Evolutionary conservation across 2,797 vertebrate genomes (phyloP).

Genomic region (Orestias chungarensis): DNA sequence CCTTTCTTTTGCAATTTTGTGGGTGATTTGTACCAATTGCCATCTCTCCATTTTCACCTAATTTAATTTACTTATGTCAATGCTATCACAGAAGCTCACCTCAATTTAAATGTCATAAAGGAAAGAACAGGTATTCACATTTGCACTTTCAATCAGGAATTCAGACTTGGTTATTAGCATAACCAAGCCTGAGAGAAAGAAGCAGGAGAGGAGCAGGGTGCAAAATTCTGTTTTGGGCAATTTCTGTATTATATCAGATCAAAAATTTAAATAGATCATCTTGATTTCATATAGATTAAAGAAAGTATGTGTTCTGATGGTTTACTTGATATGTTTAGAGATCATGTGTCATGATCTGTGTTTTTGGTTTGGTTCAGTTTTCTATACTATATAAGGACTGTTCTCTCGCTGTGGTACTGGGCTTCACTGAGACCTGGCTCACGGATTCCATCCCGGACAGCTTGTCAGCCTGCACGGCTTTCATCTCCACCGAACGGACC

Average conservation of each 20-base stretch:
- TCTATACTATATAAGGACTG: no score
- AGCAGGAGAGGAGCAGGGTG: slow-evolving; percentile 23
- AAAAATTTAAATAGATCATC: background rate
- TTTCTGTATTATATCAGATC: slow-evolving; percentile 14
- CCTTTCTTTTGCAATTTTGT: slow-evolving; percentile 78
- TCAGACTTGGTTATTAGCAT: slow-evolving; percentile 51
- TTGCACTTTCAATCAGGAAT: slow-evolving; percentile 51
- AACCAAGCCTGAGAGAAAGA: slow-evolving; percentile 39
- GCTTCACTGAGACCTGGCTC: no score
- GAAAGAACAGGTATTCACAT: slow-evolving; percentile 64
- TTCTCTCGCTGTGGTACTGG: no score
- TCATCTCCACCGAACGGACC: no score
- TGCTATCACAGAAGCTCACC: slow-evolving; percentile 73
- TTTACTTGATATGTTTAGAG: slow-evolving; percentile 35
- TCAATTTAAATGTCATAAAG: slow-evolving; percentile 47
- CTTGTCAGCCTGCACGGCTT: no score
- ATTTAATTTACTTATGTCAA: slow-evolving; percentile 78
- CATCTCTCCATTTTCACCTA: slow-evolving; percentile 71
- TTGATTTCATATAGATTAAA: background rate
- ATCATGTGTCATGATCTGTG: no score
- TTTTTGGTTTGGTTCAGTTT: no score
- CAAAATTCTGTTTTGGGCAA: slow-evolving; percentile 18
- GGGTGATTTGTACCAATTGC: slow-evolving; percentile 78
- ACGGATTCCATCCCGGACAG: no score
- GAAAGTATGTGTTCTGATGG: background rate